Evolutionary conservation across 2,113 vertebrate species (phyloP), one percentile per base, ranked within the genome.

Genomic region (Narcine bancroftii): DNA sequence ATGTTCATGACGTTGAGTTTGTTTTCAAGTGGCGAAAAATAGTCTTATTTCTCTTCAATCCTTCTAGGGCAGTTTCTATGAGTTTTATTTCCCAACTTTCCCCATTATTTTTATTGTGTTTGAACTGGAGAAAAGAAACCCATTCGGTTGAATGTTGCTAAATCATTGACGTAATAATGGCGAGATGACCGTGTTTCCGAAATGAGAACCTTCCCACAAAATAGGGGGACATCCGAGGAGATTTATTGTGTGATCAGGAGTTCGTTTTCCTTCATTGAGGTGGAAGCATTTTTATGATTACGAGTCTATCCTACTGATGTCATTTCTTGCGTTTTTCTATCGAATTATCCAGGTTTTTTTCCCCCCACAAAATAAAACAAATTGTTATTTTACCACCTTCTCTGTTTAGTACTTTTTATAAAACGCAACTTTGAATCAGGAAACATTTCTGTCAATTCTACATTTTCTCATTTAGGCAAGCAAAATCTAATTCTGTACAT

Each of bases 91-190:
- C 60, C 19, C 53, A 87, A 63, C 33, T 60, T 87, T 36, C 53
- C 53, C 26, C 13, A 36, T 13, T 13, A 17, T 56, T 60, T 85
- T n/a, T 33, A 50, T 77, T 56, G 50, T 21, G 19, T 83, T 83
- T 1, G 6, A 56, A n/a, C 45, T 36, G 0, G 36, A 50, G 45
- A 81, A 50, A 50, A 50, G 6, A 81, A 83, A 29, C 29, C 53
- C 53, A 53, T 56, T 87, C 29, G 5, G 5, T 15, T 87, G 60
- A 60, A 60, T 60, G 81, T 87, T 87, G 81, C 53, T 87, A 60
- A 87, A 56, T 6, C 33, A 60, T 21, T 87, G 81, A 87, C 81
- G 81, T n/a, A 87, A 87, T 87, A 87, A 87, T 87, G 60, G 33
- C 50, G 13, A 36, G 79, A 87, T 85, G 81, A 85, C 17, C 60